Conservation (phyloP, 2,113 vertebrate species). For the Pelecanoides urinatrix region DNA sequence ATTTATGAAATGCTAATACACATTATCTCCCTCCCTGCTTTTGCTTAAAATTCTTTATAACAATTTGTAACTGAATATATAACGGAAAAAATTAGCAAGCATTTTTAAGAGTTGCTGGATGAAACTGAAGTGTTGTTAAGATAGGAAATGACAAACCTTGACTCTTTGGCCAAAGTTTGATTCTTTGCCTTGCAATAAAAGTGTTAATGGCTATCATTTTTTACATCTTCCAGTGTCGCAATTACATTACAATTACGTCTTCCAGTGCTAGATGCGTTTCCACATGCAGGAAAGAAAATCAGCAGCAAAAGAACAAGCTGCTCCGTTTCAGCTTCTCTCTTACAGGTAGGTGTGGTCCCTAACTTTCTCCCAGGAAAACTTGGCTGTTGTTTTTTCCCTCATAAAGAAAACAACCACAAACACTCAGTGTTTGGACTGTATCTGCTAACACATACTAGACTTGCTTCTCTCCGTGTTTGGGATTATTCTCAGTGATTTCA, state of each 20-base stretch:
- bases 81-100: not conserved
- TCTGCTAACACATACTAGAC: not conserved
- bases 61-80: not conserved
- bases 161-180: not conserved
- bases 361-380: not conserved
- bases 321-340: not conserved
- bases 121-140: constrained; percentile 5
- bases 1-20: not conserved
- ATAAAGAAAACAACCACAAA: not conserved
- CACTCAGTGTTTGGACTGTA: not conserved
- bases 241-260: not conserved
- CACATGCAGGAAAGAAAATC: not conserved
- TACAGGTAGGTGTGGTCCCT: not conserved
- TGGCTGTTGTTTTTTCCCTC: not conserved
- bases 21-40: not conserved
- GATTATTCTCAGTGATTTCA: not conserved
- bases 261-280: not conserved
- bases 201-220: not conserved
- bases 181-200: constrained; percentile 5
- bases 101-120: constrained; percentile 4
- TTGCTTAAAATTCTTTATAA: not conserved
- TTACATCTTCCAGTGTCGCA: not conserved
- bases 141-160: not conserved
- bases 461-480: not conserved
- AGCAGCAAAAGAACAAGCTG: not conserved